Percentiles rank a stretch among this genome's conserved stretches.
phyloP scores from a whole-genome alignment of 37 sponge, comb jelly and placozoan genomes.

The Sycon ciliatum region DNA sequence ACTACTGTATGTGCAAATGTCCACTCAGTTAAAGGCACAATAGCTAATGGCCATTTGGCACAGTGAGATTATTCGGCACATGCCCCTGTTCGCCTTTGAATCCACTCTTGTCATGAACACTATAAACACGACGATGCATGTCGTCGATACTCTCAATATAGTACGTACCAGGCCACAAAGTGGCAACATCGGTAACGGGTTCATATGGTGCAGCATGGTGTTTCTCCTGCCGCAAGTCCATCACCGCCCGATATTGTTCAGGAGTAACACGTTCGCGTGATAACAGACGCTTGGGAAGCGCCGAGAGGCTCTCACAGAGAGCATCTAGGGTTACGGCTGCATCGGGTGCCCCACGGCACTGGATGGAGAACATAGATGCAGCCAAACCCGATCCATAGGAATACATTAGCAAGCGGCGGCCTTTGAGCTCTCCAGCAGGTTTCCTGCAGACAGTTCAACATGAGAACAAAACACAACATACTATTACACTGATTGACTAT shows the following conservation, averaged over 20 bases:
- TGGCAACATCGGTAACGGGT: slow-evolving; percentile 38
- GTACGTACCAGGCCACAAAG: slow-evolving; percentile 74
- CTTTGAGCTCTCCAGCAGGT: slow-evolving; percentile 50
- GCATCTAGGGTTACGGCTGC: slow-evolving; percentile 24
- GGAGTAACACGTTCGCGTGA: slow-evolving; percentile 50
- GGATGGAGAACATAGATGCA: slow-evolving; percentile 74
- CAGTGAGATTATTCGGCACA: no score
- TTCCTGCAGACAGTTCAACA: no score
- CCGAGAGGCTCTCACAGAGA: slow-evolving; percentile 17
- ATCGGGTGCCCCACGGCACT: no score
- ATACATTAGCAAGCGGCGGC: slow-evolving; percentile 69
- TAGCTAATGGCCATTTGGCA: no score
- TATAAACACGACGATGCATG: slow-evolving; percentile 61
- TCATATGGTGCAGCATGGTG: slow-evolving; percentile 72
- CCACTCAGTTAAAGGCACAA: no score
- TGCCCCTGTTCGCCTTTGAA: no score
- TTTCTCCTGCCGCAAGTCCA: slow-evolving; percentile 73
- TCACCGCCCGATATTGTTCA: slow-evolving; percentile 67
- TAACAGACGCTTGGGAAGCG: slow-evolving; percentile 39
- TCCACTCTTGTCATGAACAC: no score
- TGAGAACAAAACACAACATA: no score
- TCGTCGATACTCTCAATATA: slow-evolving; percentile 71
- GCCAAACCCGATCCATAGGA: slow-evolving; percentile 97
- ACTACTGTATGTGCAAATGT: no score
- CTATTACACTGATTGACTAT: no score